Percentiles rank a stretch among this genome's conserved stretches.
Conservation (phyloP, 2,113 vertebrate species). For the Lasiurus borealis region DNA sequence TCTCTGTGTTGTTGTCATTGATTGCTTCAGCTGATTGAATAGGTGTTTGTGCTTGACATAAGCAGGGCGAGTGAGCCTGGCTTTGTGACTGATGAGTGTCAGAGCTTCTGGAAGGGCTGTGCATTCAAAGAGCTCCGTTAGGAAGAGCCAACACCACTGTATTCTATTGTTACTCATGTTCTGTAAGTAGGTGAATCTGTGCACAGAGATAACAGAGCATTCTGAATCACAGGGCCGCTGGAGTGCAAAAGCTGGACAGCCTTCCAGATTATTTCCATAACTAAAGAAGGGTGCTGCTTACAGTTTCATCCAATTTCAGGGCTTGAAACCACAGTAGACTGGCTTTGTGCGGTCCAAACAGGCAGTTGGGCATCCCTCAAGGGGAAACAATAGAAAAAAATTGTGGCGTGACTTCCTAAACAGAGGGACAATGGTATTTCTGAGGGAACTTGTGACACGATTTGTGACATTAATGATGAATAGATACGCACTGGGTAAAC, state of each 20-base stretch:
- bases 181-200: constrained; percentile 21
- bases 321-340: constrained; percentile 28
- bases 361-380: too few species aligned
- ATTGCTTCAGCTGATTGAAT: not conserved
- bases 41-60: not conserved
- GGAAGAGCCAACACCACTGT: not conserved
- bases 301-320: not conserved
- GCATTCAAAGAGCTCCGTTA: not conserved
- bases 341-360: not conserved
- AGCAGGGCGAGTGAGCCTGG: not conserved
- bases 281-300: not conserved
- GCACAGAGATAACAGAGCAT: constrained; percentile 35
- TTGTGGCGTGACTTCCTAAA: not conserved
- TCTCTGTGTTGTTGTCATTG: not conserved
- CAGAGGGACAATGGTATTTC: not conserved
- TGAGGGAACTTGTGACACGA: not conserved
- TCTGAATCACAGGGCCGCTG: constrained; percentile 23
- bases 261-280: constrained; percentile 58
- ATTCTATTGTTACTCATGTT: not conserved
- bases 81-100: not conserved
- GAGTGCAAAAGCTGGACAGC: not conserved
- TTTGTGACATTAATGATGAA: not conserved
- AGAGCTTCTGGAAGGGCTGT: not conserved
- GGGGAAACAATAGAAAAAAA: not conserved
- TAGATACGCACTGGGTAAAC: not conserved